Evolutionary conservation across 2,888 invertebrate species (phyloP), one percentile per base, ranked within the genome.

Genomic region (Parascotia fuliginaria): DNA sequence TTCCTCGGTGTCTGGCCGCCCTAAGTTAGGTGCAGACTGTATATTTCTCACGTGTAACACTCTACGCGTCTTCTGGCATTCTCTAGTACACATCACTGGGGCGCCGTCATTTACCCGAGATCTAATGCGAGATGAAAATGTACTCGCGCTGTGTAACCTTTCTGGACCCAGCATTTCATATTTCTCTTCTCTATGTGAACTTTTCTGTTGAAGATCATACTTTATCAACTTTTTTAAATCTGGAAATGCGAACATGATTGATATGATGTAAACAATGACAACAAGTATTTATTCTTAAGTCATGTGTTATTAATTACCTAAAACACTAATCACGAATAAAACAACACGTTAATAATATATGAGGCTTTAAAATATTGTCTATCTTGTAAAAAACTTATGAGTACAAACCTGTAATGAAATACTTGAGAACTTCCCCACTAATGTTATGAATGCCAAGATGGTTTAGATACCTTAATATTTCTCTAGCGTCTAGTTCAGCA

Each of bases 371-470:
- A n/a, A n/a, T n/a, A n/a, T n/a, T n/a, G n/a, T n/a, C n/a, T n/a
- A n/a, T n/a, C n/a, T n/a, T n/a, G n/a, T n/a, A n/a, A n/a, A n/a
- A n/a, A n/a, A n/a, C n/a, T n/a, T n/a, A n/a, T n/a, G n/a, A n/a
- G 19, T 7, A 42, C 55, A 77, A 87, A 96, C 96, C 96, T 93
- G 94, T 95, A 75, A 96, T 95, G 80, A 97, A 96, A 78, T 94
- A 95, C 87, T 96, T 96, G 43, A 96, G 87, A 75, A 96, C 95
- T 79, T 94, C 93, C 12, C 95, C 94, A 53, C 94, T 95, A 63
- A 97, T 94, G 75, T 96, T 96, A 47, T 94, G 93, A 75, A 96
- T 96, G 48, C 96, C 96, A 70, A 96, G 87, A 73, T 95, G 93
- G 85, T 96, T 96, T 69, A 97, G 86, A 87, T 96, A 95, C 60